A percentile compares a stretch with the other conserved stretches of the same genome.
Conservation (phyloP, 1,140 invertebrate species). For the Lasioglossum baleicum region DNA sequence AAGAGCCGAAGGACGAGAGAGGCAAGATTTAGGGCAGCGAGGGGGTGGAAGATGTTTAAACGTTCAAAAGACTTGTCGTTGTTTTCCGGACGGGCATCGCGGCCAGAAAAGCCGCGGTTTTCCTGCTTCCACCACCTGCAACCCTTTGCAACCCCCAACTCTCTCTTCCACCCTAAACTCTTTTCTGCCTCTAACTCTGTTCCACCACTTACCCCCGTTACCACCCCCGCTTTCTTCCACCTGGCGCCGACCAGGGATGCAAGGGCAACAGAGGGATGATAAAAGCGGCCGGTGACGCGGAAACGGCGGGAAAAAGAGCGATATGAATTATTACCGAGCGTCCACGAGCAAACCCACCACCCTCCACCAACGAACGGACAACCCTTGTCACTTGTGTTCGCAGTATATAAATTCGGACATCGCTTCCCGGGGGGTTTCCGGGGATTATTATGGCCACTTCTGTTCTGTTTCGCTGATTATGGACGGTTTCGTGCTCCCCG, state of each 20-base stretch:
- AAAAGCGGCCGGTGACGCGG: constrained; percentile 22
- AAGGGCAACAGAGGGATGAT: constrained; percentile 4
- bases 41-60: neutral
- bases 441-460: neutral
- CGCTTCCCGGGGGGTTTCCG: neutral
- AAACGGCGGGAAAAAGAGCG: constrained; percentile 15
- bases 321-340: constrained; percentile 46
- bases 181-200: too few species aligned
- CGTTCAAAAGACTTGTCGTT: constrained; percentile 18
- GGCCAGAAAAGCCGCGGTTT: constrained; percentile 10
- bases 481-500: neutral
- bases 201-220: too few species aligned
- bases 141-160: too few species aligned
- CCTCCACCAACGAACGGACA: neutral
- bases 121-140: neutral
- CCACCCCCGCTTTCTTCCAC: neutral
- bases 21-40: too few species aligned
- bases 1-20: neutral
- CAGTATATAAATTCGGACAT: neutral
- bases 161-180: too few species aligned
- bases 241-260: neutral
- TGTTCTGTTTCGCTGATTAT: neutral
- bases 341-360: neutral
- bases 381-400: neutral
- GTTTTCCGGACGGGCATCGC: constrained; percentile 10